phyloP scores from a whole-genome alignment of 2,888 invertebrate species.

The Drosophila niveifrons region DNA sequence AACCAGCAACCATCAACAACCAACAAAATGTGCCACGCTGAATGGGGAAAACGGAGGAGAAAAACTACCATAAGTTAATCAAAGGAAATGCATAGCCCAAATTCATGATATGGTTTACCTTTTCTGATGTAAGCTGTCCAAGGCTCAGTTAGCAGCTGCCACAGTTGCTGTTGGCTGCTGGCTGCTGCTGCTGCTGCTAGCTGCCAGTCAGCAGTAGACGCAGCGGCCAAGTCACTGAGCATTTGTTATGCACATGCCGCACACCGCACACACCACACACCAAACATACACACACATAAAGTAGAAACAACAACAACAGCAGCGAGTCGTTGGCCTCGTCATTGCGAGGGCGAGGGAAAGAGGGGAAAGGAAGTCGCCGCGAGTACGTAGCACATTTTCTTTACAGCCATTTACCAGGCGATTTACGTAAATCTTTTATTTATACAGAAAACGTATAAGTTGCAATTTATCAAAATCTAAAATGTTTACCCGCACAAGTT shows the following conservation, averaged over 20 bases:
- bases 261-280: constrained; percentile 50
- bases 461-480: constrained; percentile 83
- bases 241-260: constrained; percentile 74
- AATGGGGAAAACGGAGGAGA: too few relatives aligned
- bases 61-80: constrained; percentile 42
- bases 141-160: constrained; percentile 62
- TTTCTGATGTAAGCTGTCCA: constrained; percentile 56
- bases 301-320: constrained; percentile 14
- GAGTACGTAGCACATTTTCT: constrained; percentile 72
- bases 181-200: constrained; percentile 4
- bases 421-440: constrained; percentile 82
- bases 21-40: too few relatives aligned
- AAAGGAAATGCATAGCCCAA: constrained; percentile 68
- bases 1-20: too few relatives aligned
- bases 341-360: neutral
- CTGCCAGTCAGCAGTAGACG: constrained; percentile 12
- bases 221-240: constrained; percentile 73
- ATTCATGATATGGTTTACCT: constrained; percentile 77
- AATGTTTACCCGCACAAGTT: constrained; percentile 83
- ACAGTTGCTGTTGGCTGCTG: too few relatives aligned
- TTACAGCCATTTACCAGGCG: constrained; percentile 82
- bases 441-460: constrained; percentile 82
- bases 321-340: constrained; percentile 43
- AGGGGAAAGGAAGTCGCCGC: constrained; percentile 22
- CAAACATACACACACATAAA: constrained; percentile 18